Base-by-base conservation (phyloP, 1,140 invertebrate species). In the Heliconius nattereri region DNA sequence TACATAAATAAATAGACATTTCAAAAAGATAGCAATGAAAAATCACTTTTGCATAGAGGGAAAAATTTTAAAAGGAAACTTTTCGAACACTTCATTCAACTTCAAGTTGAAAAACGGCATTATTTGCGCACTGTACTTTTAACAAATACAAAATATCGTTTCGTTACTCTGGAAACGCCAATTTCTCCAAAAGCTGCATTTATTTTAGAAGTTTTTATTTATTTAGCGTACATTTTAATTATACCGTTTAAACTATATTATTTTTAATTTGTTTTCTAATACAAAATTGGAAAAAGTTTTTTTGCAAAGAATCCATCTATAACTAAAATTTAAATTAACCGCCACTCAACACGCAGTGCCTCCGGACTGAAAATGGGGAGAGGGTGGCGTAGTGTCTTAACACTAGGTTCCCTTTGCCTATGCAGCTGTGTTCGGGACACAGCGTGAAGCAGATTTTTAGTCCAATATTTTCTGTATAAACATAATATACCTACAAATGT, bases 91-190 rank as follows among this genome's bases (percentile, higher is more conserved):
- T 40, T 76, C 74, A 75, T 72, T 75, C 72, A 82, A 78, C 74
- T 85, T 84, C 81, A 78, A 84, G 66, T 81, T 79, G 49, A 60
- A 79, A 79, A 83, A 73, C 78, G 79, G 54, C 78, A 79, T 78
- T 81, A 84, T 81, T 84, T 82, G 40, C 19, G 75, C 81, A 81
- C 80, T 84, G 77, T 84, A 79, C 79, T 83, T 80, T 84, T 60
- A 60, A 76, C 79, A 83, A 83, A 83, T 80, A 81, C 75, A 81
- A 84, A 85, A 84, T 84, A 84, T 79, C 74, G 83, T 76, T 80
- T 79, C 23, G 20, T 20, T 57, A n/a, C 20, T 52, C 19, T 26
- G 60, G 23, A 66, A 66, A 66, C 29, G 60, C 0, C 23, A 66
- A 29, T 66, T 66, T 66, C 29, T 13, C 26, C 60, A 26, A 66